Evolutionary conservation across 2,113 vertebrate genomes (phyloP), one percentile per base, ranked within the genome.

Genomic region (Melanostigma gelatinosum): DNA sequence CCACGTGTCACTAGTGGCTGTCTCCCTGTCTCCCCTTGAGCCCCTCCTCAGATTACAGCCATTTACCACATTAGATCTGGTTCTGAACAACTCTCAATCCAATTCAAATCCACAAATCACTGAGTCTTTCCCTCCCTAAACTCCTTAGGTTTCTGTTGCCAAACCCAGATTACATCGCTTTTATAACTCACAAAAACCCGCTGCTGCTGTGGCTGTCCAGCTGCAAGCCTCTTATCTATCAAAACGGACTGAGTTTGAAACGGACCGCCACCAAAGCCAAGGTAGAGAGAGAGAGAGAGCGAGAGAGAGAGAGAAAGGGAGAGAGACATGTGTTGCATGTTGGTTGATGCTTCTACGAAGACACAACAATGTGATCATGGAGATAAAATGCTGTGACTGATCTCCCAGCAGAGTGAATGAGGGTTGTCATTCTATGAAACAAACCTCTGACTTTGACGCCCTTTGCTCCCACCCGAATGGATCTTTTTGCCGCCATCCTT

Each of bases 141-240:
- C 91, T 92, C 81, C 75, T 87, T 85, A 82, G 77, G 85, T 91
- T 88, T 85, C 86, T 85, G 79, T 85, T 87, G 86, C 85, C 84
- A 86, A 88, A 90, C 81, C 83, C 83, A 48, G 89, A 92, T 92
- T 92, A 93, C 87, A 92, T 88, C 72, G 84, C 82, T 90, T 90
- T 93, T 86, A 85, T 61, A 87, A 87, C 72, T 88, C 91, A 36
- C 87, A 89, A 87, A 40, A 91, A 88, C 84, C 88, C 86, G 54
- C 85, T n/a, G 77, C 67, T 80, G 75, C 85, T 57, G 77, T 84
- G 75, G 90, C 88, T 92, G 87, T 92, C 86, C 79, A 85, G 85
- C 89, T 79, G 75, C 87, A 90, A 92, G 89, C 90, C 89, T 93
- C 90, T 92, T 92, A 93, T 90, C 87, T 90, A 48, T 86, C 87